Percentiles rank a stretch among this genome's conserved stretches.
Conservation (phyloP, 2,797 vertebrate species). For the Neosilurus hyrtlii region DNA sequence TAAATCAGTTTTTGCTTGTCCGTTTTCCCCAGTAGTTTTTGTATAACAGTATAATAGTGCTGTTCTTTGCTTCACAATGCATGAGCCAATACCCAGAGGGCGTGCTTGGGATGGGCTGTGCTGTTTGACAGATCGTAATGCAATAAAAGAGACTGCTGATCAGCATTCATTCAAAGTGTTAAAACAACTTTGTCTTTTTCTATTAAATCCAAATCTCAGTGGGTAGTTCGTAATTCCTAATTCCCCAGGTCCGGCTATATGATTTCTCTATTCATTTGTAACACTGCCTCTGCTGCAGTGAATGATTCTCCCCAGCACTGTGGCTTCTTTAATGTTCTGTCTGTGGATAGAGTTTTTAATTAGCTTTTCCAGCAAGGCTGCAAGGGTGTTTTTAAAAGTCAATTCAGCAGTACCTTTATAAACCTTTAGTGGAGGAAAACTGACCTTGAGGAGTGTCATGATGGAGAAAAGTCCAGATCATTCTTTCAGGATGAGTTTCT, state of each 20-base stretch:
- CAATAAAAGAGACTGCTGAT: conserved; percentile 27
- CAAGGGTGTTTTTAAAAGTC: conserved; percentile 3
- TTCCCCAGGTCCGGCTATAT: neutral
- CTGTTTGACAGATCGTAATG: conserved; percentile 15
- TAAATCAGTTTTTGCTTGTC: neutral
- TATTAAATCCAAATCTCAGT: conserved; percentile 20
- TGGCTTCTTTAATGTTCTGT: conserved; percentile 25
- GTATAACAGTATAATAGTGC: neutral
- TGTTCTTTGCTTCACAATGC: neutral
- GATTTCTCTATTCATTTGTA: conserved; percentile 15
- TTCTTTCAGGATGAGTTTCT: neutral
- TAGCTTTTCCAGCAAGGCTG: conserved; percentile 1
- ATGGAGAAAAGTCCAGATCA: neutral
- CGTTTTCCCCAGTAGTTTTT: neutral
- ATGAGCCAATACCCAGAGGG: conserved; percentile 7
- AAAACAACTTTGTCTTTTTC: conserved; percentile 24
- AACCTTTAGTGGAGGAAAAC: neutral
- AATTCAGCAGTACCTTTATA: neutral
- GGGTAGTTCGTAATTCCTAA: conserved; percentile 10
- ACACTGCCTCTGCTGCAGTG: neutral
- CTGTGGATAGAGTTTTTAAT: conserved; percentile 15
- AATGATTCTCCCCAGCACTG: conserved; percentile 14
- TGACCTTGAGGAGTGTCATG: conserved; percentile 10
- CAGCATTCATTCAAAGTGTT: conserved; percentile 28
- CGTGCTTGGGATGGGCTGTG: neutral